Evolutionary conservation across 2,888 invertebrate species (phyloP), one percentile per base, ranked within the genome.

Genomic region (Drosophila kanekoi): DNA sequence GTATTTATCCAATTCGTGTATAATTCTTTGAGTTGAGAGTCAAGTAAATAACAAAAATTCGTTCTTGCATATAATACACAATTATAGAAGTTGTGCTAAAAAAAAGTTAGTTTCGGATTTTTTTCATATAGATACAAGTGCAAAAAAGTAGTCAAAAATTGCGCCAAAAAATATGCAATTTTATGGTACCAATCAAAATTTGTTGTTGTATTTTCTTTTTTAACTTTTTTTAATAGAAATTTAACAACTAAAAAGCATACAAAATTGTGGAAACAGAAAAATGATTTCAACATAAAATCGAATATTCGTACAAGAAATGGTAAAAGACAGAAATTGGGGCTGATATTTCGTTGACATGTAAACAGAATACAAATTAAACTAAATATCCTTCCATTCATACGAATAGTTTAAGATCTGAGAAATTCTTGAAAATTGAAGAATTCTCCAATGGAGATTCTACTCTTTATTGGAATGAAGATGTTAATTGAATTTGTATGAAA

Each of bases 91-190:
- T 72, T 83, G 71, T 86, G 78, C 87, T 80, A 86, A 80, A 80
- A 80, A 80, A 82, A 72, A 72, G 47, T 61, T 69, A 16, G 23
- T 47, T 74, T 59, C 20, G 51, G 58, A 45, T 20, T 58, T 58
- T 51, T 48, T 51, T 48, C 32, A 86, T 65, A 88, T 77, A 84
- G 70, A 86, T 76, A 77, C 70, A 75, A 89, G 86, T 90, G 87
- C 89, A 89, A 87, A 90, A 86, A 90, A 86, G 87, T 89, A 81
- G 89, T 89, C 84, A 83, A 85, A 86, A 90, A 89, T 90, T 91
- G 89, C 90, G 89, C 89, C 89, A 89, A 89, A 89, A 89, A 89
- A 89, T 89, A 89, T 89, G 89, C 89, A 89, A 91, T 87, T 81
- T 81, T 70, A 88, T 86, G 68, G 68, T 86, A 84, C 85, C 89